phyloP scores from a whole-genome alignment of 2,888 invertebrate genomes.

The Proisotoma minuta region DNA sequence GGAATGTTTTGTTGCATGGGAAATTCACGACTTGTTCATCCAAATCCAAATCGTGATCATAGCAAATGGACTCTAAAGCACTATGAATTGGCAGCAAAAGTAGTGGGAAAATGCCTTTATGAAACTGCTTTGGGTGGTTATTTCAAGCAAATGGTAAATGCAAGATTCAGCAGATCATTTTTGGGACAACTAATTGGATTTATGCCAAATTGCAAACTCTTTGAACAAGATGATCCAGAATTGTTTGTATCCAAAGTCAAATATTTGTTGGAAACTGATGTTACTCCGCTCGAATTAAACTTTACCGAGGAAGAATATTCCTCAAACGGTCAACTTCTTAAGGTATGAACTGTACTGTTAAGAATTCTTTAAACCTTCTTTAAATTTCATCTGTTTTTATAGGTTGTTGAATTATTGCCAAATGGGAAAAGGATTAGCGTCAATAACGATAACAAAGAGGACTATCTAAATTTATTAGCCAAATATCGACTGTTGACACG shows the following conservation, averaged over 20 bases:
- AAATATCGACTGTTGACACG: constrained; percentile 79
- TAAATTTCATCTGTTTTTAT: too few relatives aligned
- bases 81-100: constrained; percentile 85
- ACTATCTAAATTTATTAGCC: constrained; percentile 81
- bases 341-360: too few relatives aligned
- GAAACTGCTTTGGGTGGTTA: constrained; percentile 85
- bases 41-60: constrained; percentile 63
- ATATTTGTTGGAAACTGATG: constrained; percentile 83
- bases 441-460: constrained; percentile 67
- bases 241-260: constrained; percentile 84
- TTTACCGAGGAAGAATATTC: constrained; percentile 88
- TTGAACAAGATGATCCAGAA: constrained; percentile 92
- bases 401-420: constrained; percentile 61
- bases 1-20: constrained; percentile 78
- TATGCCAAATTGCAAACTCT: constrained; percentile 69
- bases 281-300: constrained; percentile 72
- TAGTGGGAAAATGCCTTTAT: constrained; percentile 89
- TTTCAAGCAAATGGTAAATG: constrained; percentile 83
- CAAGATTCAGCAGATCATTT: constrained; percentile 83
- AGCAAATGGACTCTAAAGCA: constrained; percentile 66
- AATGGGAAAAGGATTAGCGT: constrained; percentile 72
- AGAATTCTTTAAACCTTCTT: too few relatives aligned
- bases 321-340: constrained; percentile 65
- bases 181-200: constrained; percentile 89
- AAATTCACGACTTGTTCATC: constrained; percentile 79